Conservation (phyloP, 2,113 vertebrate genomes). For the Mesocricetus auratus region DNA sequence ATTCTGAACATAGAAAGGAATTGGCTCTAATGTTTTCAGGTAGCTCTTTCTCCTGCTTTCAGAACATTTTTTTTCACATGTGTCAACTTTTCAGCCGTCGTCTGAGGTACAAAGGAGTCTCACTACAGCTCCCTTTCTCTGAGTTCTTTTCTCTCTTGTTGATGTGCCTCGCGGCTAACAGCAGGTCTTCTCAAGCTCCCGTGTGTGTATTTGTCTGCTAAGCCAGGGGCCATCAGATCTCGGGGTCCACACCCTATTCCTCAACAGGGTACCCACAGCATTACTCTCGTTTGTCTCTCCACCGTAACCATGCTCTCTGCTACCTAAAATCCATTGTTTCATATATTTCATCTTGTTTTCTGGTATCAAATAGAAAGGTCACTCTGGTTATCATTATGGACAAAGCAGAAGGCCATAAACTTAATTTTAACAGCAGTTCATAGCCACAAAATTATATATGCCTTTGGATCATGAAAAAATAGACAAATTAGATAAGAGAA, state of each 20-base stretch:
- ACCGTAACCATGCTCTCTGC: not conserved
- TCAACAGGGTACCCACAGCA: not conserved
- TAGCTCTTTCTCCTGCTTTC: not conserved
- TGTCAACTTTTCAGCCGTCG: not conserved
- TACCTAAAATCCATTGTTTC: not conserved
- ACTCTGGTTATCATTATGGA: not conserved
- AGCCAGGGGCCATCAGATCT: rapidly evolving
- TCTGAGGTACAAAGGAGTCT: not conserved
- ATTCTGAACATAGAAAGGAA: rapidly evolving
- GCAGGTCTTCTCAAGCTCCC: too few species aligned
- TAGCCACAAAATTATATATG: not conserved
- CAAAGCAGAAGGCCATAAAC: not conserved
- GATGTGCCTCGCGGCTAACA: rapidly evolving
- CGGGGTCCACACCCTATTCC: rapidly evolving
- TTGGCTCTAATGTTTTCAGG: not conserved
- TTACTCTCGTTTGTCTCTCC: not conserved
- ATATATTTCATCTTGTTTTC: not conserved
- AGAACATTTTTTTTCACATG: not conserved
- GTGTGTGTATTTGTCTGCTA: not conserved
- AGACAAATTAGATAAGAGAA: not conserved
- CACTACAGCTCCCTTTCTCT: not conserved
- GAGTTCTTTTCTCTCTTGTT: rapidly evolving
- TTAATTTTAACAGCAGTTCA: not conserved
- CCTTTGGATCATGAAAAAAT: not conserved
- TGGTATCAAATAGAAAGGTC: not conserved